Evolutionary conservation across 1,140 invertebrate species (phyloP), one percentile per base, ranked within the genome.

Genomic region (Listronotus bonariensis): DNA sequence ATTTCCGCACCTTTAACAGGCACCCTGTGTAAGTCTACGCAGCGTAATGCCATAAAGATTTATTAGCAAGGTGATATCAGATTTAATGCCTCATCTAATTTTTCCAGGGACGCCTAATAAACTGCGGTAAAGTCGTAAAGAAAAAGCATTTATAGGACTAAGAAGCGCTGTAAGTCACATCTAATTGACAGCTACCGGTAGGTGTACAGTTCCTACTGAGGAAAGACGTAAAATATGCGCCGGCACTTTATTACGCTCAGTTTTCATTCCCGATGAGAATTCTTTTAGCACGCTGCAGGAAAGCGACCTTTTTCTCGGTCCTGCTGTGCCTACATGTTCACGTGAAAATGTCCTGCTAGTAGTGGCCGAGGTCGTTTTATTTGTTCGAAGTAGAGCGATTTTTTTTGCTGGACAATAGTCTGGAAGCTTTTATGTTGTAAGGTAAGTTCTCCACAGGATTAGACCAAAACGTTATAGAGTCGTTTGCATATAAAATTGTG

Each of bases 221-320:
- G 63, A 54, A 40, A 56, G 58, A 52, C 55, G 55, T 76, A 71
- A 76, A 76, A 76, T 75, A 75, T 76, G 73, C 73, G 51, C 52
- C 43, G 70, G 66, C 72, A 76, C 72, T 76, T 75, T 75, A 75
- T 76, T 75, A 75, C 74, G 69, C 75, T 76, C 75, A 73, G 74
- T 76, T 76, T 76, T 76, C 75, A 75, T 68, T 74, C 75, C 72
- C 70, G 67, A 62, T 45, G 74, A 54, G 72, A 70, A 68, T 74
- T 74, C 72, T 74, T 71, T 73, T 60, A 72, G 57, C 42, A 58
- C 68, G 61, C 71, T 48, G 69, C 72, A 68, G 70, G 73, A 67
- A 70, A 69, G 56, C 56, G 42, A 60, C 60, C 63, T 57, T 63
- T 65, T 68, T 51, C 42, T 17, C 40, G 1, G 1, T 60, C 68